Conservation (phyloP, 2,888 invertebrate species). For the Cryptus armator region DNA sequence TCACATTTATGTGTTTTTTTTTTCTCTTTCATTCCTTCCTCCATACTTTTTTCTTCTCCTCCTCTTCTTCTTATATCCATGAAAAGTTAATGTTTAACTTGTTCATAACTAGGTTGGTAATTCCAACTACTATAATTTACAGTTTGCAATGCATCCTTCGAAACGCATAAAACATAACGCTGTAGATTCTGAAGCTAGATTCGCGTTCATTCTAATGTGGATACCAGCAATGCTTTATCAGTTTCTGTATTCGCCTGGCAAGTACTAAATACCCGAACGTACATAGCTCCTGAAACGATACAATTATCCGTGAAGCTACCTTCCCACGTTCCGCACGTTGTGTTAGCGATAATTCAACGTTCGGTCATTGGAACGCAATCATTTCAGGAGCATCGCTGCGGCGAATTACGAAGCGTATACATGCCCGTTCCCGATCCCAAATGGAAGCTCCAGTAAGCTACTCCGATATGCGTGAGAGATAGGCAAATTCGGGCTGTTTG, state of each 20-base stretch:
- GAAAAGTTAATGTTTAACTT: background rate
- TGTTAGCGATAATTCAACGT: constrained; percentile 36
- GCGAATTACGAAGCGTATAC: constrained; percentile 17
- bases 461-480: background rate
- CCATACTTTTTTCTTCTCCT: background rate
- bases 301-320: constrained; percentile 26
- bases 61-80: background rate
- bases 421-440: constrained; percentile 11
- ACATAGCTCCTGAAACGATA: constrained; percentile 20
- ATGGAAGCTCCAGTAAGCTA: constrained; percentile 1
- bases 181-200: background rate
- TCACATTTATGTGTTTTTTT: background rate
- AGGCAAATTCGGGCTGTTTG: background rate
- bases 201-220: constrained; percentile 39
- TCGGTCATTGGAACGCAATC: constrained; percentile 47
- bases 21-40: background rate
- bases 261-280: constrained; percentile 23
- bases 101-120: background rate
- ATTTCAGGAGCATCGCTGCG: constrained; percentile 6
- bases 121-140: background rate
- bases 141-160: constrained; percentile 3
- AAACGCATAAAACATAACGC: constrained; percentile 30
- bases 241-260: background rate
- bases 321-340: constrained; percentile 44
- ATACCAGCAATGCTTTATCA: constrained; percentile 42